Evolutionary conservation across 1,140 invertebrate genomes (phyloP).

Genomic region (Zaprionus camerounensis): DNA sequence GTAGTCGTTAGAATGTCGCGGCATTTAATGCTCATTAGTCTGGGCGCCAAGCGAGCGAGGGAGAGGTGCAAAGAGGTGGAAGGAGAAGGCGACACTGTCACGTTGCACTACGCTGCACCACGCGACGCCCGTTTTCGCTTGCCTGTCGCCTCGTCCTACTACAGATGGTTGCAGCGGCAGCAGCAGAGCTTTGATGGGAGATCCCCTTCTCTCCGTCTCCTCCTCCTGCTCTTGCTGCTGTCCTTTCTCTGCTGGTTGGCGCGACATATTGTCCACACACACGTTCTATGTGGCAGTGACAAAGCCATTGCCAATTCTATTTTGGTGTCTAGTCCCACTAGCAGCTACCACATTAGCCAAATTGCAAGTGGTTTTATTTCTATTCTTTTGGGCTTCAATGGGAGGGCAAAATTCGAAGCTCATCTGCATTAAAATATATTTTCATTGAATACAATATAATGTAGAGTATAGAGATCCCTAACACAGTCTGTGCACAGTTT

Average conservation of each 20-base stretch:
- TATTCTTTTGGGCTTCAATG: conserved; percentile 18
- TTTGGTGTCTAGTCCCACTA: conserved; percentile 42
- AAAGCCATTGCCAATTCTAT: conserved; percentile 82
- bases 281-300: conserved; percentile 17
- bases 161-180: not conserved
- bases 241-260: conserved; percentile 44
- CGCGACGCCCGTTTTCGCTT: conserved; percentile 45
- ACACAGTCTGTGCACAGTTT: not conserved
- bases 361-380: conserved; percentile 66
- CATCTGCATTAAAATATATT: not conserved
- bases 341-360: conserved; percentile 27
- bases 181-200: conserved; percentile 16
- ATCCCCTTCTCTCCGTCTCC: not conserved
- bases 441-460: conserved; percentile 12
- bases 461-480: not conserved
- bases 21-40: conserved; percentile 67
- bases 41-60: conserved; percentile 50
- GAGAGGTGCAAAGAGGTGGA: conserved; percentile 2
- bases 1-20: conserved; percentile 9
- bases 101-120: conserved; percentile 32
- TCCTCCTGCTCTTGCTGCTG: not conserved
- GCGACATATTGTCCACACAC: conserved; percentile 74
- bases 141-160: conserved; percentile 20
- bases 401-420: not conserved
- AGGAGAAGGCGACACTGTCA: conserved; percentile 5